Evolutionary conservation across 2,888 invertebrate species (phyloP), one percentile per base, ranked within the genome.

Genomic region (Eulithis testata): DNA sequence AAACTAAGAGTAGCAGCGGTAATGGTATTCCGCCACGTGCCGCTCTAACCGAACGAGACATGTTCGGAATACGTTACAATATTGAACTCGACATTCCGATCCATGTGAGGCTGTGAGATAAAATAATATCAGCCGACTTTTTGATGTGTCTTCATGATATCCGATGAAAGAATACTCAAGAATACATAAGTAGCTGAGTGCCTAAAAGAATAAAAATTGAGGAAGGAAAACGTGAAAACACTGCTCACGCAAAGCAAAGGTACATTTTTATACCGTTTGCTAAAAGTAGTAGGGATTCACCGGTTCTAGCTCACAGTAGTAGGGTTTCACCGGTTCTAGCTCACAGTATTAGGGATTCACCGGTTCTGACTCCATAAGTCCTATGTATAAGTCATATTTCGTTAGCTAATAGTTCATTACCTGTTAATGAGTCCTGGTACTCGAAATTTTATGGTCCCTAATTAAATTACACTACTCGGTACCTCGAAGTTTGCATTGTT

Each of bases 51-150:
- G 65, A 57, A 69, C 54, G 40, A 51, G 71, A 68, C 71, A 65
- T 67, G 67, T 44, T 60, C 57, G 57, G 71, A 67, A 71, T 71
- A 69, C 67, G 64, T 64, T 65, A 63, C 68, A 56, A 40, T 61
- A 71, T 64, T 62, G 63, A 69, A 69, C 62, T 65, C 60, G 51
- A 68, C 65, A 67, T 65, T 57, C 64, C 64, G 50, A 56, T 56
- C 58, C 58, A 58, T 63, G 31, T 36, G 49, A 43, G 51, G 11
- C 12, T 52, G n/a, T 56, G 49, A 60, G 60, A 12, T 63, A 58
- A 53, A 60, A 61, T 55, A 68, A 63, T 55, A 65, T 57, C 50
- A 40, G 40, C 40, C 52, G 31, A 59, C 37, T 52, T 52, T 57
- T 52, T 63, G 53, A 58, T 37, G 12, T 47, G 40, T 11, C 53